Conservation (phyloP, 1,140 invertebrate genomes). For the Charaxes varanes region DNA sequence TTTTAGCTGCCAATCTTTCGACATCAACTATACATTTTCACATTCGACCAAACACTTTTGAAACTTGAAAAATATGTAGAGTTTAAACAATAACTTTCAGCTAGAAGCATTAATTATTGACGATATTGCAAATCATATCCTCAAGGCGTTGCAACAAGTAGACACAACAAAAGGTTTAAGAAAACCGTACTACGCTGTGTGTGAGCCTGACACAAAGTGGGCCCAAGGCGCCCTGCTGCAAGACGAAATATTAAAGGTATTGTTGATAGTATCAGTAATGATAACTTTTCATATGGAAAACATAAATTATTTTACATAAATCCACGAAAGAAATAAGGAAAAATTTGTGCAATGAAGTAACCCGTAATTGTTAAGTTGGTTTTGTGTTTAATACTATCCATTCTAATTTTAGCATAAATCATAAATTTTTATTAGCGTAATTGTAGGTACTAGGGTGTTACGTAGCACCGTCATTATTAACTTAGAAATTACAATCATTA, state of each 20-base stretch:
- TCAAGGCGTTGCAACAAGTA: constrained; percentile 39
- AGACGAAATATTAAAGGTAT: constrained; percentile 47
- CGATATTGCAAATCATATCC: constrained; percentile 52
- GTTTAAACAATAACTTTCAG: constrained; percentile 22
- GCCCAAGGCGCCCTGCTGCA: constrained; percentile 41
- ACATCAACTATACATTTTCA: too few relatives aligned
- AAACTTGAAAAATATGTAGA: not conserved
- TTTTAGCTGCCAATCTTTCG: too few relatives aligned
- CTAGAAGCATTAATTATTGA: constrained; percentile 50
- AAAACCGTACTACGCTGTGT: constrained; percentile 26
- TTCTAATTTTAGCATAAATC: too few relatives aligned
- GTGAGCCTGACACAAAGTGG: constrained; percentile 37
- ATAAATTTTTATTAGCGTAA: too few relatives aligned
- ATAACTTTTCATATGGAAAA: not conserved
- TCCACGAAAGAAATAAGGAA: not conserved
- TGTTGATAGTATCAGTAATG: not conserved
- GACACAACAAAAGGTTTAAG: constrained; percentile 23
- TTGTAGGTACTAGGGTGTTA: too few relatives aligned
- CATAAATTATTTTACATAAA: not conserved
- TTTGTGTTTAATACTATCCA: too few relatives aligned
- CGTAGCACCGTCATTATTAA: too few relatives aligned
- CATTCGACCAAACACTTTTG: too few relatives aligned
- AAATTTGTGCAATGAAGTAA: too few relatives aligned
- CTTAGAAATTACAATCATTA: too few relatives aligned
- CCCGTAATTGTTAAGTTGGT: too few relatives aligned